Evolutionary conservation across 2,113 vertebrate genomes (phyloP).

Genomic region (Acrocephalus kingi): DNA sequence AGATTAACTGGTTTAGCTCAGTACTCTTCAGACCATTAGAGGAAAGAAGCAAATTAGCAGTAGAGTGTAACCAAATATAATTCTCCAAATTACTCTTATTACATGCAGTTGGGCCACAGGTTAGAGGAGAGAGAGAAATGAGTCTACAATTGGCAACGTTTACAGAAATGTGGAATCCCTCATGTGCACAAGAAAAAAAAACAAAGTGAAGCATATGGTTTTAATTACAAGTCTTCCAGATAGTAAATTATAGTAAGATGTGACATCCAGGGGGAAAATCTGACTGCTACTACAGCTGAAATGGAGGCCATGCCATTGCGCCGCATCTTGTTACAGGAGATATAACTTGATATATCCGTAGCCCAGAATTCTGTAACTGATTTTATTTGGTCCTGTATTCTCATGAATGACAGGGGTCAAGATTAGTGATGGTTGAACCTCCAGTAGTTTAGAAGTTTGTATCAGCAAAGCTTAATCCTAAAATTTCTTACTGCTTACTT

Average conservation of each 20-base stretch:
- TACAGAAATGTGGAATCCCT: conserved; percentile 3
- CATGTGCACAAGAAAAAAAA: background rate
- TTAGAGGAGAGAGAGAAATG: conserved; percentile 13
- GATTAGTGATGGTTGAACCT: conserved; percentile 25
- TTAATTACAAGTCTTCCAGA: conserved; percentile 53
- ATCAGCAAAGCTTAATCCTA: conserved; percentile 6
- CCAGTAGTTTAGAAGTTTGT: background rate
- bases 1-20: conserved; percentile 26
- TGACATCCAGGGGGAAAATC: conserved; percentile 4
- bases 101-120: conserved; percentile 15
- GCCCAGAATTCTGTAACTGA: conserved; percentile 23
- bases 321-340: background rate
- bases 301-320: background rate
- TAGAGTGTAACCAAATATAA: conserved; percentile 30
- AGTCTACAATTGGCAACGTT: conserved; percentile 20
- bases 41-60: conserved; percentile 48
- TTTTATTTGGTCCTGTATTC: conserved; percentile 48
- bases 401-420: conserved; percentile 21
- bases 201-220: background rate
- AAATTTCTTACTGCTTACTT: background rate
- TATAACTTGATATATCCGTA: conserved; percentile 14
- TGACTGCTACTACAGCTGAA: conserved; percentile 16
- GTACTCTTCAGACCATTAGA: conserved; percentile 14
- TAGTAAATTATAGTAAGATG: conserved; percentile 38
- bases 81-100: conserved; percentile 52